These are phyloP conservation scores for Ophion ellenae DNA, from an alignment of 2,888 invertebrate genomes.

Conservation along the genomic window DNA sequence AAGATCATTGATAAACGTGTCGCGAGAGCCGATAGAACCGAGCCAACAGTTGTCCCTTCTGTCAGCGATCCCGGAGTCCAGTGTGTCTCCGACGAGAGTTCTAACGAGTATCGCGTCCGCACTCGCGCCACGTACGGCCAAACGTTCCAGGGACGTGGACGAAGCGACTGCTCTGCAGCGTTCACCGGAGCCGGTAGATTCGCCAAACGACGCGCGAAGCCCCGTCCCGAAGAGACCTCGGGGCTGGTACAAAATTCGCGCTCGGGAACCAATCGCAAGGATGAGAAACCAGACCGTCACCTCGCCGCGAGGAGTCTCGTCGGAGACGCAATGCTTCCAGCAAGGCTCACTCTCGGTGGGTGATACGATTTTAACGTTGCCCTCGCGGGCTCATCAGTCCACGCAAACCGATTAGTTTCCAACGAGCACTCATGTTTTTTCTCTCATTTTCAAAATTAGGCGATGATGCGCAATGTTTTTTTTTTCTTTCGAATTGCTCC, in stretches of 20 bases:
- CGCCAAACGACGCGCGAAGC: constrained; percentile 67
- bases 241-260: constrained; percentile 78
- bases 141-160: constrained; percentile 73
- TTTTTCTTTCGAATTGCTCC: background rate
- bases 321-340: constrained; percentile 78
- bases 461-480: background rate
- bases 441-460: background rate
- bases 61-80: constrained; percentile 25
- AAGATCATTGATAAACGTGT: constrained; percentile 25
- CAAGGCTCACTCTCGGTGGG: constrained; percentile 78
- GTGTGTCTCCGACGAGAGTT: constrained; percentile 32
- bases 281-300: constrained; percentile 72
- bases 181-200: constrained; percentile 38
- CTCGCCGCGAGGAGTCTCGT: constrained; percentile 74
- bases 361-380: constrained; percentile 77
- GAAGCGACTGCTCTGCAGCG: constrained; percentile 45
- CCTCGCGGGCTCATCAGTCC: constrained; percentile 78
- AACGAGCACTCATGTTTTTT: background rate
- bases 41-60: constrained; percentile 13
- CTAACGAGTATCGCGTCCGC: constrained; percentile 56
- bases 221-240: constrained; percentile 78
- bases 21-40: constrained; percentile 32
- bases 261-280: constrained; percentile 78
- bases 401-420: constrained; percentile 74
- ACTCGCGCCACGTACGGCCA: constrained; percentile 65